Percentiles rank a stretch among this genome's conserved stretches.
phyloP scores from a whole-genome alignment of 1,140 invertebrate genomes.

The Armadillidium nasatum region DNA sequence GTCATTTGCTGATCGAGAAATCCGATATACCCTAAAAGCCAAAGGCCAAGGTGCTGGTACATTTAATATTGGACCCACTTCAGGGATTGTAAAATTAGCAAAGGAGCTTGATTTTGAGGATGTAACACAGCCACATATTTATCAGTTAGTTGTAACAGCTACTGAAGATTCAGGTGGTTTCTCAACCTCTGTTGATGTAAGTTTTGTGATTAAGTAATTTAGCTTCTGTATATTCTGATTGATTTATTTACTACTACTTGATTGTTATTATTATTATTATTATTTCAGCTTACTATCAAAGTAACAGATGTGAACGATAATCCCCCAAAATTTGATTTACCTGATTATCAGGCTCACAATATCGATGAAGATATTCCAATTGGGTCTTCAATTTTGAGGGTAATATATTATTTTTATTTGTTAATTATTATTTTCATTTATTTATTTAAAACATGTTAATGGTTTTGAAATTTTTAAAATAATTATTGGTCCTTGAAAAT shows the following conservation, averaged over 20 bases:
- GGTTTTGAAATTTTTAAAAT: too few relatives aligned
- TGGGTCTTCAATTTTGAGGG: slow-evolving; percentile 55
- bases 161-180: slow-evolving; percentile 94
- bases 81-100: slow-evolving; percentile 86
- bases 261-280: too few relatives aligned
- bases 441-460: too few relatives aligned
- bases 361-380: slow-evolving; percentile 88
- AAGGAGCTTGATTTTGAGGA: slow-evolving; percentile 94
- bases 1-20: slow-evolving; percentile 90
- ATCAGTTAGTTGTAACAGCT: slow-evolving; percentile 83
- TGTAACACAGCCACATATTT: slow-evolving; percentile 83
- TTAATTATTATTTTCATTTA: too few relatives aligned
- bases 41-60: slow-evolving; percentile 90
- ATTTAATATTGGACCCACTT: slow-evolving; percentile 89
- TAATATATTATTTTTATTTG: too few relatives aligned
- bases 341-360: slow-evolving; percentile 91
- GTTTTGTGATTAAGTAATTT: too few relatives aligned
- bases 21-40: slow-evolving; percentile 86
- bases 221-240: slow-evolving; percentile 52
- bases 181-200: slow-evolving; percentile 90
- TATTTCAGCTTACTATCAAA: slow-evolving; percentile 72
- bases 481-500: too few relatives aligned
- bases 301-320: slow-evolving; percentile 94
- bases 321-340: slow-evolving; percentile 87
- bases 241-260: slow-evolving; percentile 25